Base-by-base conservation (phyloP, 2,797 vertebrate genomes). In the Anableps anableps region DNA sequence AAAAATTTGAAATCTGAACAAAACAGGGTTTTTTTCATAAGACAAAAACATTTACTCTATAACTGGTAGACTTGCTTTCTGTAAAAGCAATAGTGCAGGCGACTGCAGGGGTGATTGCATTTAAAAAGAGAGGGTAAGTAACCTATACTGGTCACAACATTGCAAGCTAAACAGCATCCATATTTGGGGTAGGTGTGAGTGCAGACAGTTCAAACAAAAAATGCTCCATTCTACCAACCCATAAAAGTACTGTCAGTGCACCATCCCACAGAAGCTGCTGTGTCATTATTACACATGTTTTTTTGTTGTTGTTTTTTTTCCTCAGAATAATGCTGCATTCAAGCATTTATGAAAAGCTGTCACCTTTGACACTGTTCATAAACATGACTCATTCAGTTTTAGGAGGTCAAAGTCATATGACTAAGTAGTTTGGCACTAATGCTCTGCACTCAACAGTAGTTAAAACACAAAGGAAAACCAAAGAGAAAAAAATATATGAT, bases 241-340 rank as follows among this genome's bases (percentile, higher is more conserved):
- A 66, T 16, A 0, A 23, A 38, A 38, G 26, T 23, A n/a, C 51
- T 43, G 66, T 72, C 16, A 80, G 48, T 21, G 29, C 55, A 0
- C 74, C 41, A 1, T 73, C 43, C n/a, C 16, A 29, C 0, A 0
- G 2, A 72, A 36, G 7, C 11, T 80, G 75, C 75, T 80, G 21
- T 77, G 64, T 83, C 78, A 83, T 77, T 45, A 60, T 83, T 80
- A 74, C 50, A 43, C 7, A 38, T 41, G 19, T 1, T 60, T 31
- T 60, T 26, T 26, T 13, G 19, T 21, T 48, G 47, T 43, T 43
- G 43, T 53, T 23, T 5, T 48, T 23, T 79, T 64, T 31, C 11
- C 17, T 73, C 11, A 73, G n/a, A 14, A 38, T 53, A 29, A 45
- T 29, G 48, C 14, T 82, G 60, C 45, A 43, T 75, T 43, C 29